Percentiles rank a stretch among this genome's conserved stretches.
Evolutionary conservation across 1,140 invertebrate species (phyloP).

Genomic region (Harlomillsia oculata): DNA sequence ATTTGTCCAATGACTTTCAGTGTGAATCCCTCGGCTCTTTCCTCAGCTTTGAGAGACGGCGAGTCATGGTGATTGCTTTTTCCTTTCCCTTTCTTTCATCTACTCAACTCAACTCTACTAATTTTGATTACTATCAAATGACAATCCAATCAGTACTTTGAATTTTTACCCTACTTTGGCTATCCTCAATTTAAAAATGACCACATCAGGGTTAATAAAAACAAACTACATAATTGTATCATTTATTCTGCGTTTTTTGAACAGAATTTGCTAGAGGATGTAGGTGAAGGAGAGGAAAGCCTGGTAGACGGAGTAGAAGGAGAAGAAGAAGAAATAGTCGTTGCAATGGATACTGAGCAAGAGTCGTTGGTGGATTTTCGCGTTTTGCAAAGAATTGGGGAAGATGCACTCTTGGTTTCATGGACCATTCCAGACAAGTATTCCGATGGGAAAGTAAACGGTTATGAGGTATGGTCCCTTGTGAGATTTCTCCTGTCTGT

Average conservation of each 20-base stretch:
- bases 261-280: slow-evolving; percentile 19
- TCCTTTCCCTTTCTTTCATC: no score
- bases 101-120: no score
- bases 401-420: slow-evolving; percentile 37
- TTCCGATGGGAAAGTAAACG: slow-evolving; percentile 22
- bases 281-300: slow-evolving; percentile 18
- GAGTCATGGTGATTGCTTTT: slow-evolving; percentile 30
- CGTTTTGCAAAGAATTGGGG: slow-evolving; percentile 35
- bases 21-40: slow-evolving; percentile 24
- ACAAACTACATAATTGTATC: neutral
- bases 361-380: slow-evolving; percentile 33
- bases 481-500: neutral
- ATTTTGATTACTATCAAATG: no score
- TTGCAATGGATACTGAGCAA: slow-evolving; percentile 1
- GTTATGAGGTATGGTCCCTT: slow-evolving; percentile 33
- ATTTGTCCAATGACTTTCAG: slow-evolving; percentile 3
- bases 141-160: no score
- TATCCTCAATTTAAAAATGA: neutral
- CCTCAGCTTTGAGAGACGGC: slow-evolving; percentile 21
- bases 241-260: neutral
- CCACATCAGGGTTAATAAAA: neutral
- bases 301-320: slow-evolving; percentile 8
- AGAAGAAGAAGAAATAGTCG: neutral
- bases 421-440: slow-evolving; percentile 33
- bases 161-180: neutral